Evolutionary conservation across 92 coral and sea anemone species (phyloP), one percentile per base, ranked within the genome.

Genomic region (Muricea muricata): DNA sequence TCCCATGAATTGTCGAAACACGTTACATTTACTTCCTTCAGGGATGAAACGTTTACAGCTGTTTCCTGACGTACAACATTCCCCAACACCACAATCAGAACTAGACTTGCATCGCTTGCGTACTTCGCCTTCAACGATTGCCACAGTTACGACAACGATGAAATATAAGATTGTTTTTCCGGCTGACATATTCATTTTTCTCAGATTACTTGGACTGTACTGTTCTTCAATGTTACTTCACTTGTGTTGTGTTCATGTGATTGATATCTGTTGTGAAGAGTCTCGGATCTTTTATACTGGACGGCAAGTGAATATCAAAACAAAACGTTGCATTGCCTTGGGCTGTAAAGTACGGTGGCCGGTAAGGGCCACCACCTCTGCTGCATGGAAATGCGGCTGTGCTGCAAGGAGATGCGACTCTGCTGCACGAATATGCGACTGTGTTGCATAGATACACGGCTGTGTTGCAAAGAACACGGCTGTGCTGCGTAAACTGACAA

Each of bases 41-140:
- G 80, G 39, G 47, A 74, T 74, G 61, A 74, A 42, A 74, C 80
- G 80, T 29, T 47, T 41, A 26, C 80, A 74, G 46, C 80, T 41
- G 61, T 47, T 74, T 48, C 61, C 18, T 24, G 70, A 63, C 17
- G 80, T 47, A 74, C 80, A 74, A 12, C 80, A 74, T 47, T 74
- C 80, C 25, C 63, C 80, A 74, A 47, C 61, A 25, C 80, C 80
- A 74, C 80, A 74, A 29, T 74, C 58, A 41, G 80, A 74, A 47
- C 80, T 74, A 6, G 80, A 42, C 14, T 74, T 63, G 47, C 80
- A 74, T 46, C 80, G 80, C 29, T 74, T 63, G 70, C 29, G 68
- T 61, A 61, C 15, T 61, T 61, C 29, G 68, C 68, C 35, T 61
- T 61, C 70, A 63, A 63, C 37, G 70, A 63, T 7, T 28, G 70